Percentiles rank a stretch among this genome's conserved stretches.
Conservation (phyloP, 2,113 vertebrate species). For the Cyanistes caeruleus region DNA sequence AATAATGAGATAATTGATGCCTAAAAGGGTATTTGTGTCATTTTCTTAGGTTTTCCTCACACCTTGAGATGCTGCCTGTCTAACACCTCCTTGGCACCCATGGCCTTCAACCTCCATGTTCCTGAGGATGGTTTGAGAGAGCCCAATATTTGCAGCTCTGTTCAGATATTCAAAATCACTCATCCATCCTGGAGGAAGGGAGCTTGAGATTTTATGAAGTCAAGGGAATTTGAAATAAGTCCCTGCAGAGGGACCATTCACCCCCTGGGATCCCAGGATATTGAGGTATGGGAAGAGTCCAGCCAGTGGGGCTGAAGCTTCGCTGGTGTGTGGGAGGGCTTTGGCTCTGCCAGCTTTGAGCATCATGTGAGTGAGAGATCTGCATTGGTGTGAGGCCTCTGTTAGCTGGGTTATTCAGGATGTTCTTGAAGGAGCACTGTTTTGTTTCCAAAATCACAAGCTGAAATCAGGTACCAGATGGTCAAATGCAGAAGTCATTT, state of each 20-base stretch:
- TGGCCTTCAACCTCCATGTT: constrained; percentile 82
- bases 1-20: not conserved
- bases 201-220: not conserved
- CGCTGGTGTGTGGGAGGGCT: not conserved
- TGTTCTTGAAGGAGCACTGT: not conserved
- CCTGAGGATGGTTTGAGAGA: constrained; percentile 77
- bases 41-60: constrained; percentile 80
- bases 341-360: not conserved
- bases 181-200: constrained; percentile 35
- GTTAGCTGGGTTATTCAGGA: not conserved
- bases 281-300: constrained; percentile 73
- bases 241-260: constrained; percentile 74
- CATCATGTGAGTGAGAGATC: accelerated
- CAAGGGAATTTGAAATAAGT: constrained; percentile 80
- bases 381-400: not conserved
- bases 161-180: constrained; percentile 33
- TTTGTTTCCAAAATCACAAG: not conserved
- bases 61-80: constrained; percentile 75
- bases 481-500: not conserved
- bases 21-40: not conserved
- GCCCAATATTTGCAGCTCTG: constrained; percentile 65
- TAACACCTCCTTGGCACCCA: constrained; percentile 83
- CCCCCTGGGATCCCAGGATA: constrained; percentile 61
- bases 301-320: not conserved
- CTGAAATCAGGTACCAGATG: not conserved